Evolutionary conservation across 2,888 invertebrate genomes (phyloP).

Genomic region (Ophion slaviceki): DNA sequence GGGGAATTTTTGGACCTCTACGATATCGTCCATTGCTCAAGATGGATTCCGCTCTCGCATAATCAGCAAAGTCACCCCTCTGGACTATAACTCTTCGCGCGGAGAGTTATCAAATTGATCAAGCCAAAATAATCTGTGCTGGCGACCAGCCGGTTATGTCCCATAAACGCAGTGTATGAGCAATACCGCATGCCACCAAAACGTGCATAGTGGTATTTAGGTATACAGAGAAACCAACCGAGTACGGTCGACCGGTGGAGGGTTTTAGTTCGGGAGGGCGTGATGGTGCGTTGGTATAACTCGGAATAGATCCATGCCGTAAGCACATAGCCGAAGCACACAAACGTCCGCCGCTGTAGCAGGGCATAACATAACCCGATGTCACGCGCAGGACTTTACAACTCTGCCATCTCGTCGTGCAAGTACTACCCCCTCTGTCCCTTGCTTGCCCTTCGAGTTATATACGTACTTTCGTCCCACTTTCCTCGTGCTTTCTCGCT

Average conservation of each 20-base stretch:
- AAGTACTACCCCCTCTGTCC: slow-evolving; percentile 65
- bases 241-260: slow-evolving; percentile 67
- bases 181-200: slow-evolving; percentile 80
- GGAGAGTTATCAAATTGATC: slow-evolving; percentile 84
- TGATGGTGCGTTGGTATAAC: slow-evolving; percentile 56
- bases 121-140: slow-evolving; percentile 83
- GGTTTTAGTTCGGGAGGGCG: slow-evolving; percentile 49
- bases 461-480: slow-evolving; percentile 26
- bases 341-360: slow-evolving; percentile 70
- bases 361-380: slow-evolving; percentile 81
- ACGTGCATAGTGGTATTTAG: slow-evolving; percentile 71
- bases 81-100: slow-evolving; percentile 74
- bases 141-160: slow-evolving; percentile 81
- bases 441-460: slow-evolving; percentile 57
- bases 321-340: slow-evolving; percentile 71
- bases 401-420: slow-evolving; percentile 81
- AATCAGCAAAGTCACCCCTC: slow-evolving; percentile 74
- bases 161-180: slow-evolving; percentile 83
- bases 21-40: slow-evolving; percentile 19
- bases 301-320: slow-evolving; percentile 69
- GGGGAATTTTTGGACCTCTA: neutral
- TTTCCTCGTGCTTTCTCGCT: neutral
- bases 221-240: slow-evolving; percentile 70
- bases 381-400: slow-evolving; percentile 83
- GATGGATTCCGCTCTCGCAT: slow-evolving; percentile 70